Conservation (phyloP, 1,140 invertebrate genomes). For the Battus philenor region DNA sequence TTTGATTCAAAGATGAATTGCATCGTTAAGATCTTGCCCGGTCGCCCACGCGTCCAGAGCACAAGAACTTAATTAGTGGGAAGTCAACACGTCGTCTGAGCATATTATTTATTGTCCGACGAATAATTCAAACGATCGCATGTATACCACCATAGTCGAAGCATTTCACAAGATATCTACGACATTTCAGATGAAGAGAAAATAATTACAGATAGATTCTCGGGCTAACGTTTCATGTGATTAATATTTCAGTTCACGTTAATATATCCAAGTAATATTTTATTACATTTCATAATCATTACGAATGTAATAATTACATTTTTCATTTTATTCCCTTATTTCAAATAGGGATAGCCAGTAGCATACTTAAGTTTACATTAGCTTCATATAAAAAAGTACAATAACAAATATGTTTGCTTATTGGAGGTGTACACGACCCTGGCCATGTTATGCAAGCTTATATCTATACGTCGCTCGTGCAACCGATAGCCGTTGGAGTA, state of each 20-base stretch:
- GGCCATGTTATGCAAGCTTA: no score
- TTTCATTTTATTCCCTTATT: no score
- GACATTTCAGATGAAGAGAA: slow-evolving; percentile 22
- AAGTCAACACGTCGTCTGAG: slow-evolving; percentile 40
- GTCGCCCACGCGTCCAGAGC: slow-evolving; percentile 45
- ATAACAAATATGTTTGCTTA: no score
- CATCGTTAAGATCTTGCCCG: slow-evolving; percentile 31
- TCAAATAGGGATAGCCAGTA: no score
- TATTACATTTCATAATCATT: no score
- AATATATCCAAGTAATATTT: no score
- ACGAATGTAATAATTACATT: no score
- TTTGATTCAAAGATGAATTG: neutral
- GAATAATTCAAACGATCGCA: slow-evolving; percentile 49
- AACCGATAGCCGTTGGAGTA: no score
- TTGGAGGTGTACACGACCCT: no score
- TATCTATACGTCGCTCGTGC: no score
- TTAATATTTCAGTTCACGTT: slow-evolving; percentile 5
- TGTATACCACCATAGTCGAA: slow-evolving; percentile 27
- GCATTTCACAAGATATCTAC: slow-evolving; percentile 36
- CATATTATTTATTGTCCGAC: slow-evolving; percentile 53
- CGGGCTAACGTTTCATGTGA: neutral
- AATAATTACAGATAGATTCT: slow-evolving; percentile 21
- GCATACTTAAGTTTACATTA: no score
- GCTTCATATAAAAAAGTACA: no score
- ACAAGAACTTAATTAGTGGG: slow-evolving; percentile 65